A percentile compares a stretch with the other conserved stretches of the same genome.
Evolutionary conservation across 2,797 vertebrate genomes (phyloP).

Genomic region (Choloepus didactylus): DNA sequence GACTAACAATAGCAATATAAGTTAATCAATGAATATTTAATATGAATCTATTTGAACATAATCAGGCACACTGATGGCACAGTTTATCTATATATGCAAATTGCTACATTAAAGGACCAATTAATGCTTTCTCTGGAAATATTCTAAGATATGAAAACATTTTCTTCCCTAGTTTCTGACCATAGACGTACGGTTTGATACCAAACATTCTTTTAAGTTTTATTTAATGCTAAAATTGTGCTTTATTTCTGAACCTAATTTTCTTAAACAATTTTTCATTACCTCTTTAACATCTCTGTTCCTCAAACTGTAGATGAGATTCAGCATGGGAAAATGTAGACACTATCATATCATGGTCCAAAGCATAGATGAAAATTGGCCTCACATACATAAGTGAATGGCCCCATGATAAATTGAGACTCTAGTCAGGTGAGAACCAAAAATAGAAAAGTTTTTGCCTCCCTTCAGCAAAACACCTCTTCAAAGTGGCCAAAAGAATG

Average conservation of each 20-base stretch:
- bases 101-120: not conserved
- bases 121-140: not conserved
- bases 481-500: too few species aligned
- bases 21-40: too few species aligned
- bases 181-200: not conserved
- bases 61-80: not conserved
- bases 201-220: not conserved
- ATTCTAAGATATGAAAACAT: not conserved
- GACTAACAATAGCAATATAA: not conserved
- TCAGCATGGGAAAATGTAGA: slow-evolving; percentile 66
- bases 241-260: slow-evolving; percentile 9
- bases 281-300: slow-evolving; percentile 67
- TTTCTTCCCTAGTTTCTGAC: too few species aligned
- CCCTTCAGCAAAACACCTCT: too few species aligned
- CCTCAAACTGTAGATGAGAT: slow-evolving; percentile 73
- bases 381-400: slow-evolving; percentile 65
- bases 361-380: not conserved
- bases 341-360: slow-evolving; percentile 56
- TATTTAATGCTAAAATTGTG: not conserved
- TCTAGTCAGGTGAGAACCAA: slow-evolving; percentile 55
- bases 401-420: slow-evolving; percentile 72
- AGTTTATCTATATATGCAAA: not conserved
- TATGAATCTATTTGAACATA: not conserved
- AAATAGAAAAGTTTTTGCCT: not conserved
- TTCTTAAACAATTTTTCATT: not conserved